Percentiles rank a stretch among this genome's conserved stretches.
Conservation (phyloP, 1,140 invertebrate species). For the Drosophila sucinea region DNA sequence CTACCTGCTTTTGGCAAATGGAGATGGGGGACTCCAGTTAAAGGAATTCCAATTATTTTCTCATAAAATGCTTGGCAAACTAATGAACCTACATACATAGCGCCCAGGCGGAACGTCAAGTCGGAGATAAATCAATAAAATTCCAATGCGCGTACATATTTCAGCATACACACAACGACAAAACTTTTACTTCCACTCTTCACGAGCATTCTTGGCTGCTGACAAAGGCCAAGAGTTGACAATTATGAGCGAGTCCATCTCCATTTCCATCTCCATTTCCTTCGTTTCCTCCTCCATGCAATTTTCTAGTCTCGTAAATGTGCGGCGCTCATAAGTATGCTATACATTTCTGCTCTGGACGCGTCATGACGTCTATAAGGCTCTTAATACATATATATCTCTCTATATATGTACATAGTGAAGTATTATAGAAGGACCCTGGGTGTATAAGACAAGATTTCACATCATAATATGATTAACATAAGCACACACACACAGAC, state of each 20-base stretch:
- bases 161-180: constrained; percentile 10
- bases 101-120: not conserved
- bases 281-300: not conserved
- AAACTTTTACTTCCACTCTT: constrained; percentile 13
- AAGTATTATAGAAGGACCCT: not conserved
- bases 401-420: not conserved
- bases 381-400: not conserved
- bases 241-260: constrained; percentile 54
- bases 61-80: constrained; percentile 44
- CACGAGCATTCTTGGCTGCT: constrained; percentile 47
- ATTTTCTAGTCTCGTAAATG: constrained; percentile 6
- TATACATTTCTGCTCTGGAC: not conserved
- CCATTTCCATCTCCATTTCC: constrained; percentile 4
- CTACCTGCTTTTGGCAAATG: not conserved
- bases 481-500: constrained; percentile 2
- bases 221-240: constrained; percentile 49
- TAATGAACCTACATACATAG: constrained; percentile 35
- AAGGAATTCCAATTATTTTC: constrained; percentile 68
- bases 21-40: not conserved
- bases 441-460: not conserved
- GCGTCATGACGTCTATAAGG: constrained; percentile 8
- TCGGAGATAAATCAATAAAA: constrained; percentile 68
- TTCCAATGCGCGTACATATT: constrained; percentile 66
- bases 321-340: constrained; percentile 8
- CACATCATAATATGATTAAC: constrained; percentile 8